These are phyloP conservation scores for Aphis gossypii DNA, from an alignment of 1,140 invertebrate genomes.

Conservation along the genomic window DNA sequence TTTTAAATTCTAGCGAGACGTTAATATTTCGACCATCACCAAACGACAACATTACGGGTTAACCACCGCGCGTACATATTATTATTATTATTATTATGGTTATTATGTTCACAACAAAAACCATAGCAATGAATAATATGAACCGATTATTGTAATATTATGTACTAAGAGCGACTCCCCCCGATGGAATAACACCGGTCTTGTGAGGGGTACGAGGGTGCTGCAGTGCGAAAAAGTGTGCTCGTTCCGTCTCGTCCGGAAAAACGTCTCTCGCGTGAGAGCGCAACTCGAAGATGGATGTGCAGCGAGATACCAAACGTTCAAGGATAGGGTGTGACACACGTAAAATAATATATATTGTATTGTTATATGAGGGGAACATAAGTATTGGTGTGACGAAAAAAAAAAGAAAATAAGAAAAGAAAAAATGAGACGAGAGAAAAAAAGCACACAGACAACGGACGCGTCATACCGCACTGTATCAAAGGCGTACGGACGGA, in stretches of 20 bases:
- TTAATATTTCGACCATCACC: not conserved
- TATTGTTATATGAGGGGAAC: not conserved
- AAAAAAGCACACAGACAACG: not conserved
- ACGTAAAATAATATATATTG: not conserved
- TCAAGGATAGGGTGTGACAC: not conserved
- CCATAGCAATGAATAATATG: not conserved
- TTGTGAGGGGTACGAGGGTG: not conserved
- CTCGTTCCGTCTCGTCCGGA: constrained; percentile 12
- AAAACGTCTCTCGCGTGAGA: not conserved
- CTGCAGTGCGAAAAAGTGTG: not conserved
- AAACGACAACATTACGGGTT: not conserved
- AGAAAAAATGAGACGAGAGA: not conserved
- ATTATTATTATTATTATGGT: not conserved
- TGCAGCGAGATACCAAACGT: not conserved
- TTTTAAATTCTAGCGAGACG: not conserved
- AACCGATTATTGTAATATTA: not conserved
- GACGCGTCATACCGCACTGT: not conserved
- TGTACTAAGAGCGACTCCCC: not conserved
- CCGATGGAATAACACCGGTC: not conserved
- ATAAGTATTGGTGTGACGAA: not conserved
- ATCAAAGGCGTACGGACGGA: not conserved
- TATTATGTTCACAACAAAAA: not conserved
- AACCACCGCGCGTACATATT: not conserved
- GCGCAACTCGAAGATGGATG: not conserved
- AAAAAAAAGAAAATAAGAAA: not conserved